phyloP scores from a whole-genome alignment of 2,797 vertebrate species.

The Siniperca scherzeri region DNA sequence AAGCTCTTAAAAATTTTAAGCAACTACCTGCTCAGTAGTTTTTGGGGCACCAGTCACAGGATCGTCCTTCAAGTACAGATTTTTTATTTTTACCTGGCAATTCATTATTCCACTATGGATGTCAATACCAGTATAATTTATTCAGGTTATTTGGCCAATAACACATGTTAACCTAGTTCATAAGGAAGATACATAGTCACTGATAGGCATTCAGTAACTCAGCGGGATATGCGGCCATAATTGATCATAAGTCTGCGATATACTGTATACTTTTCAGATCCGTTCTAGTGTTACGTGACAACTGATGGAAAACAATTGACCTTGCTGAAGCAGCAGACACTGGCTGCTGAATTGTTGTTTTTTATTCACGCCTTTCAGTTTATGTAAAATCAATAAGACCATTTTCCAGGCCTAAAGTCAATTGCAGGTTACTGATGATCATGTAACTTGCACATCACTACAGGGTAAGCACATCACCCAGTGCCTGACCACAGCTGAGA shows the following conservation, averaged over 20 bases:
- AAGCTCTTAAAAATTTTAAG: not conserved
- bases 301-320: not conserved
- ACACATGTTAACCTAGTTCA: not conserved
- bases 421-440: constrained; percentile 13
- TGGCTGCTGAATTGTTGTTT: not conserved
- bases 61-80: not conserved
- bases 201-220: not conserved
- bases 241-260: not conserved
- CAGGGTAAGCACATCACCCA: constrained; percentile 4
- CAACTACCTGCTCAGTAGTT: not conserved
- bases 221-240: not conserved
- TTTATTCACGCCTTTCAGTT: constrained; percentile 20
- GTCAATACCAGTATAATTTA: not conserved
- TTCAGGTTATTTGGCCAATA: not conserved
- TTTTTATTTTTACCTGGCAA: not conserved
- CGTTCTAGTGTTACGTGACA: not conserved
- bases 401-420: constrained; percentile 30
- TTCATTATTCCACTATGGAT: not conserved
- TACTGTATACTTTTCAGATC: not conserved
- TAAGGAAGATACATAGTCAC: not conserved
- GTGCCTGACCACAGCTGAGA: constrained; percentile 1
- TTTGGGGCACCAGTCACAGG: not conserved
- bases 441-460: constrained; percentile 12
- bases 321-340: not conserved
- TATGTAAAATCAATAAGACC: constrained; percentile 43